These are phyloP conservation scores for Mesopsocus fuscifrons DNA, from an alignment of 2,888 invertebrate genomes.

Conservation along the genomic window DNA sequence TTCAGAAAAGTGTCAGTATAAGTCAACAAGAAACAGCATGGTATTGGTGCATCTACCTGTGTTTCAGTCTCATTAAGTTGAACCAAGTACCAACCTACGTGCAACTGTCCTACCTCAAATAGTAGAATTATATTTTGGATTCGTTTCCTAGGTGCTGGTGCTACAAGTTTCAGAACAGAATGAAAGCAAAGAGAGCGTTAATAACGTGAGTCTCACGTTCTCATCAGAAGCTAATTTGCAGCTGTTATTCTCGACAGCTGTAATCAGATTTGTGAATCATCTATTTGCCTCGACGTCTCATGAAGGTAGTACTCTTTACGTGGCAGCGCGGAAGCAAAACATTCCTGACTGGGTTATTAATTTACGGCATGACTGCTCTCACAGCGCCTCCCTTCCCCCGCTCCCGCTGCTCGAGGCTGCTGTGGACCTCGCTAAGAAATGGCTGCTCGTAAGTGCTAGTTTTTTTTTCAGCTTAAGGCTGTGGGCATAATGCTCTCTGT, in stretches of 20 bases:
- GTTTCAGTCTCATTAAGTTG: too few relatives aligned
- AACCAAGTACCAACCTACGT: too few relatives aligned
- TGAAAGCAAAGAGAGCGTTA: conserved; percentile 24
- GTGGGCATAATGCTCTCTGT: conserved; percentile 3
- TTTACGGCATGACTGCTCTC: conserved; percentile 58
- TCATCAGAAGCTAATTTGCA: conserved; percentile 25
- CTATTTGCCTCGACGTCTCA: conserved; percentile 35
- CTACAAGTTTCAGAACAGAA: conserved; percentile 24
- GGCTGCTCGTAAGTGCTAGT: conserved; percentile 35
- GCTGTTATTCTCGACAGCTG: conserved; percentile 1
- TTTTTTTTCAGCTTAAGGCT: conserved; percentile 5
- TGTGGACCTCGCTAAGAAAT: conserved; percentile 38
- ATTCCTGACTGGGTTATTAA: conserved; percentile 66
- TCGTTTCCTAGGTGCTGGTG: too few relatives aligned
- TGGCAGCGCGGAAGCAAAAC: conserved; percentile 40
- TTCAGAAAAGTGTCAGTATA: too few relatives aligned
- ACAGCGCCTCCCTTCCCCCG: conserved; percentile 45
- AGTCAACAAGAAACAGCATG: too few relatives aligned
- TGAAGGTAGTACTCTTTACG: conserved; percentile 30
- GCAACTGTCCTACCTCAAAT: too few relatives aligned
- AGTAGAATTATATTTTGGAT: background rate
- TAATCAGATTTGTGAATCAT: conserved; percentile 46
- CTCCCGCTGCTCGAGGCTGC: conserved; percentile 41
- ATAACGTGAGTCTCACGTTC: conserved; percentile 35
- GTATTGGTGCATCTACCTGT: too few relatives aligned